A percentile compares a stretch with the other conserved stretches of the same genome.
These are phyloP conservation scores for Heliconius ismenius DNA, from an alignment of 2,888 invertebrate species.

Conservation along the genomic window DNA sequence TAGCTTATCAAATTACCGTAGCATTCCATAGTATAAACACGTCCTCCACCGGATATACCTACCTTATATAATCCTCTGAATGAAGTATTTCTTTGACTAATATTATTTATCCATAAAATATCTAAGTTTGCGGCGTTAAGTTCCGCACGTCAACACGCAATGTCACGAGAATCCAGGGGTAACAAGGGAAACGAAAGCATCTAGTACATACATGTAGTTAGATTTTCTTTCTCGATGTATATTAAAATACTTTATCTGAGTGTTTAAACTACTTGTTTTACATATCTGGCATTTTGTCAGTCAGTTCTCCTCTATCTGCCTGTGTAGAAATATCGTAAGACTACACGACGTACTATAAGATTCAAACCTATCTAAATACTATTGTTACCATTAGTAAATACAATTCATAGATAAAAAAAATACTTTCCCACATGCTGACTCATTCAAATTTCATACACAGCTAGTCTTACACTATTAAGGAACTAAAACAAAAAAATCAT, in stretches of 20 bases:
- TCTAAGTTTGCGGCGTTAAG: background rate
- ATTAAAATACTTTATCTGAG: background rate
- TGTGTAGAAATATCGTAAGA: background rate
- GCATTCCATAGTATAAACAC: slow-evolving; percentile 15
- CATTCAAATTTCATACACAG: too few species aligned
- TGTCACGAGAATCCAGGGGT: too few species aligned
- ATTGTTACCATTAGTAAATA: background rate
- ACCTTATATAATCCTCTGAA: background rate
- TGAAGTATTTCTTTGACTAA: background rate
- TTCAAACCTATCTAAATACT: background rate
- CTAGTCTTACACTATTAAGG: background rate
- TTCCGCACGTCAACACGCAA: too few species aligned
- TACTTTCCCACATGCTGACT: too few species aligned
- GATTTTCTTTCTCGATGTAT: background rate
- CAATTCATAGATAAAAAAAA: too few species aligned
- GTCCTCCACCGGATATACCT: background rate
- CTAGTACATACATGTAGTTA: too few species aligned
- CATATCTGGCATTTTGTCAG: background rate
- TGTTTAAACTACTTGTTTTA: background rate
- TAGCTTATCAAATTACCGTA: slow-evolving; percentile 15
- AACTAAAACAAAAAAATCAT: background rate
- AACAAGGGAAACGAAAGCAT: too few species aligned
- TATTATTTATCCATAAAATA: background rate
- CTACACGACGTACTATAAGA: too few species aligned
- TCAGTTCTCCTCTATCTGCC: background rate